These are phyloP conservation scores for Aplochiton taeniatus DNA, from an alignment of 2,797 vertebrate genomes.

Conservation along the genomic window DNA sequence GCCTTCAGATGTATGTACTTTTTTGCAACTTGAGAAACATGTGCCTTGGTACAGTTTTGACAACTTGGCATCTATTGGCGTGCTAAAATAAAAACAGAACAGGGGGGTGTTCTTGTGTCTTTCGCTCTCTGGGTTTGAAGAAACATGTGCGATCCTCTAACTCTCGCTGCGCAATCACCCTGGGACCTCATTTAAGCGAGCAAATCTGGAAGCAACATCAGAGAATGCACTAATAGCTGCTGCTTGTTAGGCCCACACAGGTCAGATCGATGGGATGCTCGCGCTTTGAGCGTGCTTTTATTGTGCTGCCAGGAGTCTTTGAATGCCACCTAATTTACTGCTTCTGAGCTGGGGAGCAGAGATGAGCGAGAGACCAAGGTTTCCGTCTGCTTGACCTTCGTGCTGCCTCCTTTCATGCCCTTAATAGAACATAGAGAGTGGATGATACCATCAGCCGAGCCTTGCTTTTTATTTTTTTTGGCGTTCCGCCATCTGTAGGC, in stretches of 20 bases:
- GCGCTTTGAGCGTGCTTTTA: slow-evolving; percentile 65
- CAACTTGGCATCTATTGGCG: no score
- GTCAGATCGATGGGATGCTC: slow-evolving; percentile 76
- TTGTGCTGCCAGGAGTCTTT: slow-evolving; percentile 74
- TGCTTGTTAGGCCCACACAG: slow-evolving; percentile 73
- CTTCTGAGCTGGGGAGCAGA: slow-evolving; percentile 62
- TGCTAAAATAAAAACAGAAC: background rate
- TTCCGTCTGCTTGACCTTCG: slow-evolving; percentile 53
- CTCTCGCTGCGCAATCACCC: slow-evolving; percentile 56
- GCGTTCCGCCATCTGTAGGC: background rate
- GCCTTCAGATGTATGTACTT: no score
- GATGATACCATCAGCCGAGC: slow-evolving; percentile 13
- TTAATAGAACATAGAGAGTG: slow-evolving; percentile 34
- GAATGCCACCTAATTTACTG: slow-evolving; percentile 72
- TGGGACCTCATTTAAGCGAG: slow-evolving; percentile 73
- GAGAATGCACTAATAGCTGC: slow-evolving; percentile 71
- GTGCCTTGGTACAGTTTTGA: no score
- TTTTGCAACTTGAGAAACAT: no score
- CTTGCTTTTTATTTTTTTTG: slow-evolving; percentile 18
- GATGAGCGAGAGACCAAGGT: slow-evolving; percentile 53
- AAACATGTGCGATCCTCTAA: slow-evolving; percentile 54
- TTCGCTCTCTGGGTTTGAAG: slow-evolving; percentile 27
- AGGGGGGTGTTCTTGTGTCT: slow-evolving; percentile 67
- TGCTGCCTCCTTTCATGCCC: slow-evolving; percentile 34
- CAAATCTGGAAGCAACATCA: slow-evolving; percentile 64